phyloP scores from a whole-genome alignment of 2,888 invertebrate genomes.

The Tridacna crocea region DNA sequence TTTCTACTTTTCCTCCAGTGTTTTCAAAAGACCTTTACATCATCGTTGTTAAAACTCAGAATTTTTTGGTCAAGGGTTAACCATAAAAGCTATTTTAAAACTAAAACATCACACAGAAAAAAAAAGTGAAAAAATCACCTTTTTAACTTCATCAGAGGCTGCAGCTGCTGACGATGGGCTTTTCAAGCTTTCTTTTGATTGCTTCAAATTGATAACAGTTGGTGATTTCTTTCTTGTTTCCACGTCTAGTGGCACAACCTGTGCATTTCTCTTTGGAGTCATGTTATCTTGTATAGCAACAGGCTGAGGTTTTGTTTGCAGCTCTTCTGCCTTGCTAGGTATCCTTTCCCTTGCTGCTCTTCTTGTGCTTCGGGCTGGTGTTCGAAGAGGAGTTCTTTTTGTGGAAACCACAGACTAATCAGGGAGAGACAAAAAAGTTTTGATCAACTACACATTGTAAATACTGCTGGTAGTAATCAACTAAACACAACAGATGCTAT shows the following conservation, averaged over 20 bases:
- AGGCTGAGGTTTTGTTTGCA: background rate
- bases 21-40: too few species aligned
- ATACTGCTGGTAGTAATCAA: too few species aligned
- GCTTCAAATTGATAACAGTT: slow-evolving; percentile 13
- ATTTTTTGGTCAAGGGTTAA: too few species aligned
- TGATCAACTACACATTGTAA: background rate
- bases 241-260: background rate
- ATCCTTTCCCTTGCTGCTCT: slow-evolving; percentile 33
- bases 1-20: too few species aligned
- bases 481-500: too few species aligned
- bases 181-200: slow-evolving; percentile 16
- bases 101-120: too few species aligned
- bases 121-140: slow-evolving; percentile 13
- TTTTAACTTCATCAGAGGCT: slow-evolving; percentile 49
- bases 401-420: slow-evolving; percentile 66
- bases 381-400: slow-evolving; percentile 61
- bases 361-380: slow-evolving; percentile 55
- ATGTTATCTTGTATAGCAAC: background rate
- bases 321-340: slow-evolving; percentile 2
- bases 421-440: slow-evolving; percentile 8
- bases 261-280: slow-evolving; percentile 2
- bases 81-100: too few species aligned
- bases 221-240: slow-evolving; percentile 1
- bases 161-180: slow-evolving; percentile 28
- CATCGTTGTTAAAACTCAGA: too few species aligned